These are phyloP conservation scores for Bombyx mandarina DNA, from an alignment of 1,140 invertebrate genomes.

Conservation along the genomic window DNA sequence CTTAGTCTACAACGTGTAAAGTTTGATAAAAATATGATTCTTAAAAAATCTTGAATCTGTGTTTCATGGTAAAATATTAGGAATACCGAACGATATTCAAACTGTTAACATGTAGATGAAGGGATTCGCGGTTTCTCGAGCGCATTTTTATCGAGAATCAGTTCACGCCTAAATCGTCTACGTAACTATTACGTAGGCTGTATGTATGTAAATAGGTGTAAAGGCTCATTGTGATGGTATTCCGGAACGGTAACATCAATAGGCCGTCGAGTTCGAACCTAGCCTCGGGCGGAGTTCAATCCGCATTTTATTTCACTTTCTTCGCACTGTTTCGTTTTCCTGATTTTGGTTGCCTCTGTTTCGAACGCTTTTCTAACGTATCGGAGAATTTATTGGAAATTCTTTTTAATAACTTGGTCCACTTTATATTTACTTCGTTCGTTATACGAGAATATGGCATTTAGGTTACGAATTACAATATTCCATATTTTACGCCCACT, in stretches of 20 bases:
- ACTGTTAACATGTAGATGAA: constrained; percentile 25
- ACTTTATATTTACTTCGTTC: too few species aligned
- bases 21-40: too few species aligned
- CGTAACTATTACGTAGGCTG: constrained; percentile 30
- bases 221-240: constrained; percentile 20
- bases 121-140: constrained; percentile 14
- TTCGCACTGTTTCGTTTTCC: not conserved
- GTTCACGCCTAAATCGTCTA: constrained; percentile 36
- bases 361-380: too few species aligned
- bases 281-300: constrained; percentile 24
- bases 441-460: too few species aligned
- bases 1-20: too few species aligned
- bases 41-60: too few species aligned
- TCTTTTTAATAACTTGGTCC: too few species aligned
- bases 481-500: too few species aligned
- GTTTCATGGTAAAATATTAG: too few species aligned
- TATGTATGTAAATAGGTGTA: constrained; percentile 35
- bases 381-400: too few species aligned
- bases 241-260: constrained; percentile 33
- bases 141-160: constrained; percentile 34
- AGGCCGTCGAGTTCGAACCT: constrained; percentile 19
- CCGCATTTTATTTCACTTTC: constrained; percentile 41
- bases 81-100: not conserved
- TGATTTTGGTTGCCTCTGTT: too few species aligned
- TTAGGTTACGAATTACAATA: too few species aligned